Evolutionary conservation across 1,140 invertebrate genomes (phyloP), one percentile per base, ranked within the genome.

Genomic region (Euschistus heros): DNA sequence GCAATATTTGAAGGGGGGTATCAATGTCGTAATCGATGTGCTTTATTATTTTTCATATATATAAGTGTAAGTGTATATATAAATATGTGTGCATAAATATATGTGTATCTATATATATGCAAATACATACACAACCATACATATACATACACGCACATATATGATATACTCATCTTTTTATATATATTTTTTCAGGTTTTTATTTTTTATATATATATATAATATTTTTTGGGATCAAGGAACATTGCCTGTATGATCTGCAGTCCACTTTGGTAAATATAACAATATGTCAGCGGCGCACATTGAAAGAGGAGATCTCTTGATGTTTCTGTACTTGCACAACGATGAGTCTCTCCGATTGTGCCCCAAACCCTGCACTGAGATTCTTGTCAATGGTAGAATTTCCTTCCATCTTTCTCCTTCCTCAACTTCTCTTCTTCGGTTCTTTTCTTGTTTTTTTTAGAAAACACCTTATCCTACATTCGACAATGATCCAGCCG

Each of bases 261-360:
- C 59, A 61, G 59, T 61, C 59, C 59, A 61, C 59, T 61, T 61
- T 61, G 59, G 59, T 61, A 59, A 59, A 26, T 61, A 33, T 22
- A 26, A 42, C 24, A 57, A 57, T 37, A 37, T 10, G 59, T 61
- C 27, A 61, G 59, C 59, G 59, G 59, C 59, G 59, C 59, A 44
- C 59, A 42, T 42, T 61, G 59, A 24, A 18, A 61, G 59, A 61
- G 54, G 54, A 57, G 54, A 57, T 57, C 54, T 57, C 54, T 61
- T 18, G 30, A 17, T 61, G 33, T 33, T 61, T 61, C 59, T 18
- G 59, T 61, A 26, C 17, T 37, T n/a, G 17, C 30, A 42, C 37
- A 20, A 26, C 59, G 24, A 1, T 26, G 33, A 37, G 33, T 37
- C 33, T 37, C 33, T 37, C 33, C 33, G 8, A n/a, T 37, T 37